These are phyloP conservation scores for Scolopax bukidnonensis DNA, from an alignment of 2,797 vertebrate species.

Conservation along the genomic window DNA sequence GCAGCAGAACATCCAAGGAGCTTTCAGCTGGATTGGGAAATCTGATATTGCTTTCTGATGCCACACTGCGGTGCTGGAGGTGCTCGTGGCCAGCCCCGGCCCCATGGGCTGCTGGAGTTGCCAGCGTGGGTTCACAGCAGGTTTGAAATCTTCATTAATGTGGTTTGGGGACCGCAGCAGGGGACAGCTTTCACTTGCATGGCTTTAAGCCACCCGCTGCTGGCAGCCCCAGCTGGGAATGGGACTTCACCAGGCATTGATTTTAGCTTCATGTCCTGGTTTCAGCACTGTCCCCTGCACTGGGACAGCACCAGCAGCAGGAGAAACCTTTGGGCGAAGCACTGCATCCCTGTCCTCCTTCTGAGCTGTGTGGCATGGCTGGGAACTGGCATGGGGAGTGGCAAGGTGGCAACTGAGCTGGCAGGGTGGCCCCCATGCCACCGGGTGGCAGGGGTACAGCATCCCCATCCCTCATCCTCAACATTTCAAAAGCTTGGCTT, in stretches of 20 bases:
- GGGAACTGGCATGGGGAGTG: neutral
- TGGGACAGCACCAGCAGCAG: fast-evolving
- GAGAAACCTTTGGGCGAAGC: neutral
- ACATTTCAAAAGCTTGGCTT: neutral
- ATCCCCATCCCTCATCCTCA: neutral
- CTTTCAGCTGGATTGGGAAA: conserved; percentile 58
- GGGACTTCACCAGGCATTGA: neutral
- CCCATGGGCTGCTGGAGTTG: neutral
- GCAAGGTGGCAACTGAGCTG: neutral
- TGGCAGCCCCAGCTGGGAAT: neutral
- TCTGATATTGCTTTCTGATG: neutral
- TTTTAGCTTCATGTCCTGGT: neutral
- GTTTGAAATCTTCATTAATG: neutral
- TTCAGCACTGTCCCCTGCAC: neutral
- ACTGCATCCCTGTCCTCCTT: neutral
- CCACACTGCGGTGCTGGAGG: neutral
- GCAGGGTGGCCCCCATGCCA: neutral
- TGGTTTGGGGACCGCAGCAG: neutral
- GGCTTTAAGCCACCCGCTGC: neutral
- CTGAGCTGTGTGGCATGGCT: fast-evolving
- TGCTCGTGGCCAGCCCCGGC: neutral
- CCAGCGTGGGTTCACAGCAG: fast-evolving
- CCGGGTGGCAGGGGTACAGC: fast-evolving
- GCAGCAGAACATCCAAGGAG: conserved; percentile 35
- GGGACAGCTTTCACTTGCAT: neutral